These are phyloP conservation scores for Brachypterus glaber DNA, from an alignment of 2,888 invertebrate species.

Conservation along the genomic window DNA sequence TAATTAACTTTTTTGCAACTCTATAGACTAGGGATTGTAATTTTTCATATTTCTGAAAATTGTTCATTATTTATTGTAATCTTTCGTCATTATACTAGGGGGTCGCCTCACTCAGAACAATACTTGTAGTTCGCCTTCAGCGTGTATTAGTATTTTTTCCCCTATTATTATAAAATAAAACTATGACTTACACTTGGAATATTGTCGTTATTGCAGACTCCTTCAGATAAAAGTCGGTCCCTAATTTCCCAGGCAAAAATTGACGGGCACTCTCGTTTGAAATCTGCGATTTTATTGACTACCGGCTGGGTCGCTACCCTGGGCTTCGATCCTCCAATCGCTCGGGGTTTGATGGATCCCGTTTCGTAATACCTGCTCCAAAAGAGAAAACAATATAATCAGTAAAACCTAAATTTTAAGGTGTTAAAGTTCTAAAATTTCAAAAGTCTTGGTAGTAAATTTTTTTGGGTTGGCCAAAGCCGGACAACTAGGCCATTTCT, in stretches of 20 bases:
- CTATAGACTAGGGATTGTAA: no score
- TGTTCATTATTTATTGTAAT: no score
- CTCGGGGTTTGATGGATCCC: constrained; percentile 92
- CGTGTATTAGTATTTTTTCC: no score
- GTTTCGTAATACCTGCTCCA: constrained; percentile 97
- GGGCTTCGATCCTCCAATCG: constrained; percentile 95
- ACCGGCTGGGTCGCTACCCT: constrained; percentile 90
- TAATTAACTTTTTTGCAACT: no score
- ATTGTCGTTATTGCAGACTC: constrained; percentile 94
- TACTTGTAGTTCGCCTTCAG: no score
- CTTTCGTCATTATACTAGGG: no score
- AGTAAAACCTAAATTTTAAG: constrained; percentile 17
- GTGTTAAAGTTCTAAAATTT: constrained; percentile 11
- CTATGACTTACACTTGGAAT: constrained; percentile 86
- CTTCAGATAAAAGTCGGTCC: constrained; percentile 86
- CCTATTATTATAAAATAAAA: neutral
- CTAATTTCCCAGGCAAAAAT: constrained; percentile 99
- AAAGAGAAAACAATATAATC: constrained; percentile 33
- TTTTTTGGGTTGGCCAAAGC: no score
- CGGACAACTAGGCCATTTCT: no score
- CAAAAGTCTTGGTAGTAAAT: constrained; percentile 7
- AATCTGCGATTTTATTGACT: constrained; percentile 90
- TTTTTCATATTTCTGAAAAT: no score
- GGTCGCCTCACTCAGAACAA: no score
- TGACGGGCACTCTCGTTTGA: constrained; percentile 94